These are phyloP conservation scores for Spodoptera picta DNA, from an alignment of 2,888 invertebrate genomes.

Conservation along the genomic window DNA sequence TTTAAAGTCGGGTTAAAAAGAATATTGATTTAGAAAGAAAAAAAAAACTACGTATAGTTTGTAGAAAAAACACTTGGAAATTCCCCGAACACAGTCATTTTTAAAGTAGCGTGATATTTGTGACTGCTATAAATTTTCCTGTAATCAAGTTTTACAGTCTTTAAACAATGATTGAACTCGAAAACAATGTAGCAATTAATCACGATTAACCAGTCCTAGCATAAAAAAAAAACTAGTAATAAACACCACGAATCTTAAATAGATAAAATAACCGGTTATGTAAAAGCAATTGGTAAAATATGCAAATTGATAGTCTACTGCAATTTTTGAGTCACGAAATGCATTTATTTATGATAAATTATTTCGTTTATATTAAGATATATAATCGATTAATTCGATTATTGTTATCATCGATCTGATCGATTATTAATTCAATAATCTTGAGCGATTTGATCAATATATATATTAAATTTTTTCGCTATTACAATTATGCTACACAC, in stretches of 20 bases:
- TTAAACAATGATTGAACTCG: background rate
- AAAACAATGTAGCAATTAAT: constrained; percentile 34
- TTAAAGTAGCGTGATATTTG: background rate
- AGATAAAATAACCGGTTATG: constrained; percentile 5
- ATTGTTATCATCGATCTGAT: too few species aligned
- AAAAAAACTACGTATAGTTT: too few species aligned
- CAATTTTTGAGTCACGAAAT: constrained; percentile 6
- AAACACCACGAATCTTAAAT: constrained; percentile 13
- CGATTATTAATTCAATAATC: too few species aligned
- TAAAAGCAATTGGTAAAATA: constrained; percentile 2
- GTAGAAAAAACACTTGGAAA: too few species aligned
- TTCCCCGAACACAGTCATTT: too few species aligned
- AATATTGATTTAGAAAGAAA: too few species aligned
- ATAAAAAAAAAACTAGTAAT: constrained; percentile 18
- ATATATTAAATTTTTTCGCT: too few species aligned
- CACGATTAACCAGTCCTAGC: constrained; percentile 24
- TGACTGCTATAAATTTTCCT: constrained; percentile 9
- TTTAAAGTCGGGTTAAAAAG: too few species aligned
- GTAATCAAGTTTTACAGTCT: constrained; percentile 10
- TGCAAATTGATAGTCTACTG: background rate
- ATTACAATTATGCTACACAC: too few species aligned
- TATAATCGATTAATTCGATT: too few species aligned
- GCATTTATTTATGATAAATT: constrained; percentile 10
- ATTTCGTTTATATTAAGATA: background rate
- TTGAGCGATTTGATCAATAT: too few species aligned